Evolutionary conservation across 2,797 vertebrate species (phyloP).

Genomic region (Etheostoma perlongum): DNA sequence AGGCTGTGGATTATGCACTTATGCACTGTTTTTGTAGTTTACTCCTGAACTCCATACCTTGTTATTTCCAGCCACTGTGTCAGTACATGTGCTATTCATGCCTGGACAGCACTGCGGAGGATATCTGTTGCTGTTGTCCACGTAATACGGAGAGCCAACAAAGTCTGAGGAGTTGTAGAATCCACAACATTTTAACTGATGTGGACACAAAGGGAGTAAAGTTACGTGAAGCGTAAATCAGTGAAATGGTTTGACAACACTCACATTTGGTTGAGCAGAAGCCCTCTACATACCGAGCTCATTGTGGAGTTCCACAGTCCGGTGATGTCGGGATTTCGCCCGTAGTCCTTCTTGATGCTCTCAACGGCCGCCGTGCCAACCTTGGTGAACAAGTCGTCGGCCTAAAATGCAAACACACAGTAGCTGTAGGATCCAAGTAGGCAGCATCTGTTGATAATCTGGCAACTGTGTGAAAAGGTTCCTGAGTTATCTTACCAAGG

Average conservation of each 20-base stretch:
- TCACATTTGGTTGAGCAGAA: not conserved
- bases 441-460: not conserved
- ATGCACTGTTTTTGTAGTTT: not conserved
- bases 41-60: constrained; percentile 39
- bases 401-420: constrained; percentile 65
- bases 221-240: not conserved
- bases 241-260: not conserved
- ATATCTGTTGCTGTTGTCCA: accelerated
- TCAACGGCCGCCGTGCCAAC: constrained; percentile 63
- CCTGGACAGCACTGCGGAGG: constrained; percentile 76
- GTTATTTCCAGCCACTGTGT: accelerated
- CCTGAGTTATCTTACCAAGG: constrained; percentile 78
- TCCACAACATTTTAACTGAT: constrained; percentile 85
- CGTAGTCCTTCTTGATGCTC: constrained; percentile 79
- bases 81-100: accelerated
- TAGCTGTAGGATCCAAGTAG: not conserved
- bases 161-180: constrained; percentile 85
- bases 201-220: constrained; percentile 23
- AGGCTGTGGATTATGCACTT: not conserved
- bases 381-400: constrained; percentile 71
- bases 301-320: constrained; percentile 85
- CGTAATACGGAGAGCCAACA: constrained; percentile 68
- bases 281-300: constrained; percentile 70
- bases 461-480: not conserved
- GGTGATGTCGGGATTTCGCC: constrained; percentile 72